Evolutionary conservation across 2,888 invertebrate genomes (phyloP).

Genomic region (Polyommatus icarus): DNA sequence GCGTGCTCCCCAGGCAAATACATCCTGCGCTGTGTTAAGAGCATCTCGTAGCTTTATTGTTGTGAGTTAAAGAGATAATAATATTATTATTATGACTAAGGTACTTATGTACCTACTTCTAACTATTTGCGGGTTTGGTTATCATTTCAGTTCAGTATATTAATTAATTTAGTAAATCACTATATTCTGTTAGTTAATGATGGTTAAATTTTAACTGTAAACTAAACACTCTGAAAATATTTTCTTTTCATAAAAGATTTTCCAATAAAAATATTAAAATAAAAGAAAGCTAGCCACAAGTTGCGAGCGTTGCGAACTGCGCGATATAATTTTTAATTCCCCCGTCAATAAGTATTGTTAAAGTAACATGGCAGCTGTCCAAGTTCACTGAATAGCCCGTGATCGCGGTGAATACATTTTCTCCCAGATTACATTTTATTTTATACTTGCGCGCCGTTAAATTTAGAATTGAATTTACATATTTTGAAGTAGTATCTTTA

Average conservation of each 20-base stretch:
- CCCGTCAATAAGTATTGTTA: conserved; percentile 30
- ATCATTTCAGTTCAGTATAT: too few species aligned
- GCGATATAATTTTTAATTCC: conserved; percentile 15
- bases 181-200: neutral
- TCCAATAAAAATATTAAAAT: neutral
- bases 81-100: too few species aligned
- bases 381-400: conserved; percentile 26
- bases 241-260: neutral
- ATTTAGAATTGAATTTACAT: conserved; percentile 10
- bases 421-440: conserved; percentile 12
- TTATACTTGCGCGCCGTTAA: neutral
- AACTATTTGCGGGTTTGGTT: too few species aligned
- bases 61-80: neutral
- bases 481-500: neutral
- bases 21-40: neutral
- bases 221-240: neutral
- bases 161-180: neutral
- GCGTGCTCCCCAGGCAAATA: too few species aligned
- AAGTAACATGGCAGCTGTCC: conserved; percentile 30
- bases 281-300: neutral
- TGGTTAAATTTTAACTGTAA: too few species aligned
- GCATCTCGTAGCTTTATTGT: neutral
- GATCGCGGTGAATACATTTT: conserved; percentile 26
- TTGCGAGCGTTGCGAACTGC: conserved; percentile 8
- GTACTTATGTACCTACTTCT: too few species aligned